Evolutionary conservation across 2,113 vertebrate genomes (phyloP), one percentile per base, ranked within the genome.

Genomic region (Sarotherodon lohbergeri): DNA sequence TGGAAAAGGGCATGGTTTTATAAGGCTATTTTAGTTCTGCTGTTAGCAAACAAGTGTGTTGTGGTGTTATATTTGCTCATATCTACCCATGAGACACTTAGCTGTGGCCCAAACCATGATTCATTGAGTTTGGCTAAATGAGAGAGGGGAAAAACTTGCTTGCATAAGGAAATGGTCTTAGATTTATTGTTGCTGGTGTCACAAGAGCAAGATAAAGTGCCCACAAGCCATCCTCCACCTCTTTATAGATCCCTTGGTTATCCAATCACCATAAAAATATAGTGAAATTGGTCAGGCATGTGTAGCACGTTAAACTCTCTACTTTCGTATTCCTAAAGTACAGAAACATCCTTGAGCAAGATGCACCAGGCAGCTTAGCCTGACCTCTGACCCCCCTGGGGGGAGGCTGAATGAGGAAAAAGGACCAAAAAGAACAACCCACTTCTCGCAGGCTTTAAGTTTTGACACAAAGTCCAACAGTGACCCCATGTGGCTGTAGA

Each of bases 401-500:
- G 17, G 56, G 24, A 5, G 5, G 34, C 14, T 17, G n/a, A 54
- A 34, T 7, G 7, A 54, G 5, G 43, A 19, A 29, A 73, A 73
- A 27, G 19, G 29, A 73, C 59, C 27, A 27, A 56, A n/a, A 12
- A 36, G n/a, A 36, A 36, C 19, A 66, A 66, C 34, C 34, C 34
- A 66, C 61, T 66, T 11, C 3, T 19, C 16, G 32, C 16, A 1
- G 16, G 14, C 4, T 57, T 0, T 3, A 16, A 63, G 19, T 66
- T 19, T 22, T 19, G 12, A 17, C 14, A 63, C 11, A 82, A 55
- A 19, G 80, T 86, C 82, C 80, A 27, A 83, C 7, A 89, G 34
- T 93, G 93, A 52, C 89, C 55, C 55, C 90, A 1, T 61, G 91
- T 92, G 94, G 91, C n/a, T 1, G 8, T 3, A 1, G 1, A 4